These are phyloP conservation scores for Hemistola chrysoprasaria DNA, from an alignment of 2,888 invertebrate species.

Conservation along the genomic window DNA sequence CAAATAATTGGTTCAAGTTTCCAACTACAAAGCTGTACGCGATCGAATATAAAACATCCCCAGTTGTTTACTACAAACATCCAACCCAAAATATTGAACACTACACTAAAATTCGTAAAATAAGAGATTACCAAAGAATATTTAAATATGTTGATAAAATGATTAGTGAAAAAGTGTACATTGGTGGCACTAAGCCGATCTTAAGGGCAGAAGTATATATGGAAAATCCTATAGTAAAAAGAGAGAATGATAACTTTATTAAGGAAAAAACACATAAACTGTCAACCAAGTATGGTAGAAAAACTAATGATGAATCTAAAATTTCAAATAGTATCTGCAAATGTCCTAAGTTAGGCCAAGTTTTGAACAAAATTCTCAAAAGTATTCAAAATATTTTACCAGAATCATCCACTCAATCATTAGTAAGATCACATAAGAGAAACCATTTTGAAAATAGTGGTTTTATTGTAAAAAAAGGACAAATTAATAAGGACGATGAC, in stretches of 20 bases:
- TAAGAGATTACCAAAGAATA: conserved; percentile 60
- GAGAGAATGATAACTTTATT: background rate
- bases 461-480: no score
- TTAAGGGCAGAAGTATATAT: conserved; percentile 26
- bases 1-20: conserved; percentile 47
- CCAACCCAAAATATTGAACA: conserved; percentile 59
- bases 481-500: no score
- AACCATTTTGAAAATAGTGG: no score
- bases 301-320: background rate
- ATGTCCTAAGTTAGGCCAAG: conserved; percentile 43
- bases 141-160: conserved; percentile 64
- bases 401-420: background rate
- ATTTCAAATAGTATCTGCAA: conserved; percentile 34
- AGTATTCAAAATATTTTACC: conserved; percentile 44
- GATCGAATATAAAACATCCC: conserved; percentile 55
- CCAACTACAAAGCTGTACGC: conserved; percentile 47
- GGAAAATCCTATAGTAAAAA: conserved; percentile 14
- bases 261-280: background rate
- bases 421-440: no score
- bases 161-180: conserved; percentile 49
- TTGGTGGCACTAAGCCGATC: conserved; percentile 37
- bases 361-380: conserved; percentile 43
- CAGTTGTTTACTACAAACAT: conserved; percentile 47
- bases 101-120: conserved; percentile 58
- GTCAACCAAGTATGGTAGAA: background rate